phyloP scores from a whole-genome alignment of 2,888 invertebrate genomes.

The Cephus sareptanus region DNA sequence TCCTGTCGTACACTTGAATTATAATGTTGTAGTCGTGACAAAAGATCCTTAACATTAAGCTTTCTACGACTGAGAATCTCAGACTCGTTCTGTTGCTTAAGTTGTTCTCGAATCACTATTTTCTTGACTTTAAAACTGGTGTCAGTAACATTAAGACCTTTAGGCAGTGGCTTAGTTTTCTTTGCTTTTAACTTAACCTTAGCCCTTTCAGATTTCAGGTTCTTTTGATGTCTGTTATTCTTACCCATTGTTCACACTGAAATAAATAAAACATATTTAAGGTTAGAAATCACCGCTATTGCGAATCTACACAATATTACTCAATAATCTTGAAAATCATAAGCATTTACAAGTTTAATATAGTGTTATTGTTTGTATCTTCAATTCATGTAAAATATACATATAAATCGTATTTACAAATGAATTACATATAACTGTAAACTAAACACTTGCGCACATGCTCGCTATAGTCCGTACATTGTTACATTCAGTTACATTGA shows the following conservation, averaged over 20 bases:
- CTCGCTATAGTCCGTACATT: neutral
- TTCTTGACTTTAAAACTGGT: conserved; percentile 90
- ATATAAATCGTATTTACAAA: neutral
- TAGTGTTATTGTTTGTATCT: neutral
- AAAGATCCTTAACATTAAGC: conserved; percentile 78
- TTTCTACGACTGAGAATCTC: conserved; percentile 76
- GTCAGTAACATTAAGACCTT: conserved; percentile 90
- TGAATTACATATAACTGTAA: neutral
- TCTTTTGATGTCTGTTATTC: conserved; percentile 76
- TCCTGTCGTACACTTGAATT: conserved; percentile 76
- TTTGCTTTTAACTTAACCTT: conserved; percentile 90
- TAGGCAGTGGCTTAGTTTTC: conserved; percentile 73
- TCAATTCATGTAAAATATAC: neutral
- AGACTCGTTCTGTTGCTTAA: conserved; percentile 69
- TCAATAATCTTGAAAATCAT: neutral
- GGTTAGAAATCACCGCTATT: neutral
- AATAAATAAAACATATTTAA: neutral
- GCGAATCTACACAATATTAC: neutral
- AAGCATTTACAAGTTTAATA: neutral
- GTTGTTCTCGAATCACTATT: conserved; percentile 84
- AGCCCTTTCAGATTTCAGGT: conserved; percentile 84
- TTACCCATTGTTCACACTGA: conserved; percentile 67
- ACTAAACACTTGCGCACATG: neutral
- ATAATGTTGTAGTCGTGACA: conserved; percentile 80
- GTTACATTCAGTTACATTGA: too few relatives aligned